Percentiles rank a stretch among this genome's conserved stretches.
Conservation (phyloP, 2,888 invertebrate genomes). For the Polydrusus pterygomalis region DNA sequence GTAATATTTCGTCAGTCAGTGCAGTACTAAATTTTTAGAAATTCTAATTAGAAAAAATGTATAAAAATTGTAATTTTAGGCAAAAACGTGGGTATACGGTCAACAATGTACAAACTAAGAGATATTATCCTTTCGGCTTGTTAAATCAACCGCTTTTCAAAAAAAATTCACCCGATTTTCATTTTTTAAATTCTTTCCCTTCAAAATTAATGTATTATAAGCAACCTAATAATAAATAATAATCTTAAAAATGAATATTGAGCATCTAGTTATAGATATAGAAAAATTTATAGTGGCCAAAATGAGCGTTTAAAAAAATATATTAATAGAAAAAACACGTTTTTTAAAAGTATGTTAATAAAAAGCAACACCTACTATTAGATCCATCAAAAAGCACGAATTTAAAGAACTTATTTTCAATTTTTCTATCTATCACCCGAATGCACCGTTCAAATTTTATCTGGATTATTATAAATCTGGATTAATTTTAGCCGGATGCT, state of each 20-base stretch:
- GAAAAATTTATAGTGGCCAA: constrained; percentile 27
- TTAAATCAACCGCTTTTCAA: constrained; percentile 59
- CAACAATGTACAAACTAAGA: constrained; percentile 69
- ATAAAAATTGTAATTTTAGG: constrained; percentile 67
- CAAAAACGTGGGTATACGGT: constrained; percentile 70
- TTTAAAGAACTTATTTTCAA: too few species aligned
- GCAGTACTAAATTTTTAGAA: constrained; percentile 41
- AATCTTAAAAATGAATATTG: not conserved
- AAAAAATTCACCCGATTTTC: constrained; percentile 9
- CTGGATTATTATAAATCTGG: too few species aligned
- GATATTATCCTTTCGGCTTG: constrained; percentile 60
- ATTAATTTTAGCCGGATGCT: too few species aligned
- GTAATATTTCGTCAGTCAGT: constrained; percentile 58
- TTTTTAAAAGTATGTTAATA: too few species aligned
- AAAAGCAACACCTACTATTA: too few species aligned
- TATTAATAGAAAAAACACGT: too few species aligned
- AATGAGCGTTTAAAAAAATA: not conserved
- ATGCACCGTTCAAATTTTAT: too few species aligned
- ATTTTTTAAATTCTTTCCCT: not conserved
- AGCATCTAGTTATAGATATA: constrained; percentile 15
- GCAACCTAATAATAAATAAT: constrained; percentile 17
- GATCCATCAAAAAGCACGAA: too few species aligned
- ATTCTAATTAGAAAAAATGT: constrained; percentile 60
- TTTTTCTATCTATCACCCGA: too few species aligned
- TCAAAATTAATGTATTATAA: constrained; percentile 3